Percentiles rank a stretch among this genome's conserved stretches.
Conservation (phyloP, 2,888 invertebrate species). For the Anarsia innoxiella region DNA sequence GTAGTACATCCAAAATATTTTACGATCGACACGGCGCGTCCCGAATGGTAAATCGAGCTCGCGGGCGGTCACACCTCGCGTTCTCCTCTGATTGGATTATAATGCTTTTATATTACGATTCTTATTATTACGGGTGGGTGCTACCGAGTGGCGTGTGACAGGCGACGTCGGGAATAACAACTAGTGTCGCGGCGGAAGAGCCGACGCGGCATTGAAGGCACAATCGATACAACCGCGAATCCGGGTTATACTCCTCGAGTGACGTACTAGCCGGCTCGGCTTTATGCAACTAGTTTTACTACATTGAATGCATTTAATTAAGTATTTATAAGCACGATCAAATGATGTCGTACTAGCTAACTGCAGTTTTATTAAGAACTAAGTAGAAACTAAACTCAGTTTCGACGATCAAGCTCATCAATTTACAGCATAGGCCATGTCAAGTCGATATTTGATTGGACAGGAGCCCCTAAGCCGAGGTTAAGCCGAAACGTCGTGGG, state of each 20-base stretch:
- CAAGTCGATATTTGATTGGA: constrained; percentile 36
- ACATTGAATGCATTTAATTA: too few relatives aligned
- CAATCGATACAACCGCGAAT: constrained; percentile 8
- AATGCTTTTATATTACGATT: constrained; percentile 72
- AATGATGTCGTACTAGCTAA: too few relatives aligned
- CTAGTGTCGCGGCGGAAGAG: constrained; percentile 32
- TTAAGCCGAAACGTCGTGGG: constrained; percentile 42
- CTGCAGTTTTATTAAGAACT: too few relatives aligned
- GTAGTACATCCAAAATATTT: constrained; percentile 56
- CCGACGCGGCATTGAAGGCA: constrained; percentile 13
- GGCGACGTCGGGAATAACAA: constrained; percentile 59
- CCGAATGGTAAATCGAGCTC: constrained; percentile 59
- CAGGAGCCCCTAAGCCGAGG: constrained; percentile 25
- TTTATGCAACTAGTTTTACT: too few relatives aligned
- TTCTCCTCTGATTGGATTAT: constrained; percentile 71
- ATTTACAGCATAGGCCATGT: constrained; percentile 19
- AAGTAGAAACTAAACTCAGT: too few relatives aligned
- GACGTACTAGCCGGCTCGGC: too few relatives aligned
- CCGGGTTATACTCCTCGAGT: constrained; percentile 2
- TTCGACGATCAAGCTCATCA: too few relatives aligned
- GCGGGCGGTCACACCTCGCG: constrained; percentile 65
- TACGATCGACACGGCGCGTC: constrained; percentile 51
- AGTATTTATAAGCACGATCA: too few relatives aligned
- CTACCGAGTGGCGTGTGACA: constrained; percentile 62
- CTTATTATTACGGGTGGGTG: constrained; percentile 63